phyloP scores from a whole-genome alignment of 2,888 invertebrate genomes.

The Pollenia amentaria region DNA sequence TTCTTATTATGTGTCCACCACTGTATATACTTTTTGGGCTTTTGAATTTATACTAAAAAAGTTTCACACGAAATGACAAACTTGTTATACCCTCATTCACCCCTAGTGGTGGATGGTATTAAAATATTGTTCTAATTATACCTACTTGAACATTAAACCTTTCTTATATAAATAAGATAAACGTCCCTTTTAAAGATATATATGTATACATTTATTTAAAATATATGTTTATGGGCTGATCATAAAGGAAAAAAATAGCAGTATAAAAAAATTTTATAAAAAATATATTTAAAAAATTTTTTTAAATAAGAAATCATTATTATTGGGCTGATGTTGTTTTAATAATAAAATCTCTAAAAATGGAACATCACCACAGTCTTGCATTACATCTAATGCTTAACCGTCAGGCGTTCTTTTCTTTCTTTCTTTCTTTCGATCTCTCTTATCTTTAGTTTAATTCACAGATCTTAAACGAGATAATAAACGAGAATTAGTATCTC shows the following conservation, averaged over 20 bases:
- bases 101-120: too few relatives aligned
- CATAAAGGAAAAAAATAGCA: constrained; percentile 1
- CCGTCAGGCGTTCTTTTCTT: background rate
- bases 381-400: background rate
- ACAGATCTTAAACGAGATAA: constrained; percentile 58
- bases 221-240: constrained; percentile 45
- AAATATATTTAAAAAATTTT: constrained; percentile 24
- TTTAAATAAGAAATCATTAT: constrained; percentile 18
- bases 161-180: background rate
- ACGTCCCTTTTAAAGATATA: background rate
- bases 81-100: too few relatives aligned
- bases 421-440: background rate
- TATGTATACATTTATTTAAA: constrained; percentile 52
- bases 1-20: too few relatives aligned
- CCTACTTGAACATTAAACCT: too few relatives aligned
- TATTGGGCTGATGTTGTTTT: constrained; percentile 54
- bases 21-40: too few relatives aligned
- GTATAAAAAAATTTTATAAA: constrained; percentile 26
- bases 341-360: background rate
- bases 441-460: constrained; percentile 36
- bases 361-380: constrained; percentile 10
- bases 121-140: background rate
- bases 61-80: too few relatives aligned
- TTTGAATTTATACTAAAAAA: too few relatives aligned
- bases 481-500: constrained; percentile 70